These are phyloP conservation scores for Panurus biarmicus DNA, from an alignment of 2,113 vertebrate genomes.

Conservation along the genomic window DNA sequence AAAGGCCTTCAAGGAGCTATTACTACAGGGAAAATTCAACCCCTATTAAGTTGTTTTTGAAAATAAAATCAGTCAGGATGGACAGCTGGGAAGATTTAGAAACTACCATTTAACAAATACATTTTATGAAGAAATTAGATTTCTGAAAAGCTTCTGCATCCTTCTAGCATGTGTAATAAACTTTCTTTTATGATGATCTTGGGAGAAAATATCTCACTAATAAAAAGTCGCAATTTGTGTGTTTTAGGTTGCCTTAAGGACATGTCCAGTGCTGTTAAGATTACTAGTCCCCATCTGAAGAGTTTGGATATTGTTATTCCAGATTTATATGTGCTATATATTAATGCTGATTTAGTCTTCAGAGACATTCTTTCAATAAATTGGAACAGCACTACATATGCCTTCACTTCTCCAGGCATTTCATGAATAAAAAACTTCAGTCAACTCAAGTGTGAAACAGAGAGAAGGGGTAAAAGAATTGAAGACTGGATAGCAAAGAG, in stretches of 20 bases:
- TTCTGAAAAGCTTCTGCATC: background rate
- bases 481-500: background rate
- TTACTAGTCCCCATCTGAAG: background rate
- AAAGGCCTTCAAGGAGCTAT: background rate
- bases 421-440: background rate
- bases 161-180: background rate
- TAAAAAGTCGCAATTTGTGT: constrained; percentile 4
- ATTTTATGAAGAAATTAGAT: background rate
- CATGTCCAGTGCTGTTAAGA: background rate
- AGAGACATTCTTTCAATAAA: background rate
- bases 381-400: background rate
- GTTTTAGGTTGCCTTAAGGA: constrained; percentile 24
- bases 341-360: background rate
- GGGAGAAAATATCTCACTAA: constrained; percentile 24
- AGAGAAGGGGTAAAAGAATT: background rate
- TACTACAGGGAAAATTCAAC: constrained; percentile 4
- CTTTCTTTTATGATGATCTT: background rate
- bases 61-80: constrained; percentile 31
- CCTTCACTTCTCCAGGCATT: background rate
- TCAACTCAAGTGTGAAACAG: background rate
- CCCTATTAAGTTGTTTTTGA: background rate
- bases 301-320: background rate
- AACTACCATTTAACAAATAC: background rate
- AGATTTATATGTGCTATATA: constrained; percentile 12
- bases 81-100: constrained; percentile 5